Conservation (phyloP, 2,797 vertebrate species). For the Eurystomus glaucurus region DNA sequence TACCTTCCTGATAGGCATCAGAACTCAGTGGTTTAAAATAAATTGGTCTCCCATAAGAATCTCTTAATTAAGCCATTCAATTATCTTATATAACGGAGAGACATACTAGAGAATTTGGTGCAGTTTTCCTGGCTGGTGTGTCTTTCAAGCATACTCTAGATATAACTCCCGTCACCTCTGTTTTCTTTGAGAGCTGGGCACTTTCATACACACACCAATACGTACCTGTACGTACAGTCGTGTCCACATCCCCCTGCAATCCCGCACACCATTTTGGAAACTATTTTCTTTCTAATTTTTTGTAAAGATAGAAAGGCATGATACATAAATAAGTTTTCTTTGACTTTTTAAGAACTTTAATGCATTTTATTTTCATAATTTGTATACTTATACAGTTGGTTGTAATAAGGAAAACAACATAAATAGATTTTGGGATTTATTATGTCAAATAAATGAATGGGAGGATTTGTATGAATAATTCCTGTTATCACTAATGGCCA, state of each 20-base stretch:
- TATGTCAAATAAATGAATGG: conserved; percentile 12
- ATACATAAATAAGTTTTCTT: background rate
- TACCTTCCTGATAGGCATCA: background rate
- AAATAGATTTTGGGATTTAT: background rate
- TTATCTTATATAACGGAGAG: background rate
- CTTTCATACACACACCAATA: background rate
- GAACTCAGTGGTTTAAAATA: background rate
- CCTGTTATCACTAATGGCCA: background rate
- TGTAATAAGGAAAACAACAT: background rate
- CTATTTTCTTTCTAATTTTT: background rate
- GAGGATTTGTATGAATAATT: background rate
- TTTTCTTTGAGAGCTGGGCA: background rate
- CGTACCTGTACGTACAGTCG: rapidly evolving
- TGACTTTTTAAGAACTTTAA: background rate
- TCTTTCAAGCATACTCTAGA: background rate
- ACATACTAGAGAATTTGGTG: background rate
- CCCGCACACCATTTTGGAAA: background rate
- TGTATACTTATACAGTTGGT: background rate
- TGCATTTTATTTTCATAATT: background rate
- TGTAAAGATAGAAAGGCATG: background rate
- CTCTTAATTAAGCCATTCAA: background rate
- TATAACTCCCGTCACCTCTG: background rate
- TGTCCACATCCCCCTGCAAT: background rate
- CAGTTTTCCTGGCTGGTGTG: background rate
- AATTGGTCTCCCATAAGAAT: background rate